Evolutionary conservation across 2,888 invertebrate genomes (phyloP).

Genomic region (Troglohyphantes excavatus): DNA sequence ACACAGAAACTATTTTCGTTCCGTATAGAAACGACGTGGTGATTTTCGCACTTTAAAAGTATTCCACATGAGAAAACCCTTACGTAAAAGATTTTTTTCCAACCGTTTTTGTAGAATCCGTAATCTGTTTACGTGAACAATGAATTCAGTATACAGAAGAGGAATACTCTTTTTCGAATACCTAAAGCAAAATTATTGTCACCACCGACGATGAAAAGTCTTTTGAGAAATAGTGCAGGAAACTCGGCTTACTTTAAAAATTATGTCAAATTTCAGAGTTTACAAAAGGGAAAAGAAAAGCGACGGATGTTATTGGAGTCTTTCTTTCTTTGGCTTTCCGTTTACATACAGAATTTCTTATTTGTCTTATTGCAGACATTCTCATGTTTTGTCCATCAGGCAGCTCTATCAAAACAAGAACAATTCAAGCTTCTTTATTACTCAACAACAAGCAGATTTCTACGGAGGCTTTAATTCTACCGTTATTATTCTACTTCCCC

Average conservation of each 20-base stretch:
- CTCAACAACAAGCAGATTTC: too few species aligned
- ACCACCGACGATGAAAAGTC: neutral
- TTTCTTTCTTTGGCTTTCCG: neutral
- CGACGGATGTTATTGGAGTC: neutral
- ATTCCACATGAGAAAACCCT: neutral
- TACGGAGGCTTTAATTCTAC: too few species aligned
- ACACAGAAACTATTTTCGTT: neutral
- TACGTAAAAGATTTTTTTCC: conserved; percentile 11
- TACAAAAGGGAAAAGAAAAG: neutral
- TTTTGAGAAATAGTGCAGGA: neutral
- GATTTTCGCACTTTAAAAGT: neutral
- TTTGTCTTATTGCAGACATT: neutral
- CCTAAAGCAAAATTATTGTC: neutral
- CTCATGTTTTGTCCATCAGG: neutral
- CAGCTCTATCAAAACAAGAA: too few species aligned
- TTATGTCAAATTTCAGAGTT: too few species aligned
- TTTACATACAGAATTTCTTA: neutral
- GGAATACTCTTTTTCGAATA: neutral
- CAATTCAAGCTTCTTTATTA: too few species aligned
- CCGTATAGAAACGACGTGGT: neutral
- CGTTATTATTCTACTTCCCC: too few species aligned
- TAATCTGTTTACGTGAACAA: conserved; percentile 66
- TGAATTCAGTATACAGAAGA: conserved; percentile 27
- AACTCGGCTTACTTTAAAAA: neutral
- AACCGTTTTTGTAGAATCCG: conserved; percentile 6